Base-by-base conservation (phyloP, 1,140 invertebrate genomes). In the Caenorhabditis tropicalis region DNA sequence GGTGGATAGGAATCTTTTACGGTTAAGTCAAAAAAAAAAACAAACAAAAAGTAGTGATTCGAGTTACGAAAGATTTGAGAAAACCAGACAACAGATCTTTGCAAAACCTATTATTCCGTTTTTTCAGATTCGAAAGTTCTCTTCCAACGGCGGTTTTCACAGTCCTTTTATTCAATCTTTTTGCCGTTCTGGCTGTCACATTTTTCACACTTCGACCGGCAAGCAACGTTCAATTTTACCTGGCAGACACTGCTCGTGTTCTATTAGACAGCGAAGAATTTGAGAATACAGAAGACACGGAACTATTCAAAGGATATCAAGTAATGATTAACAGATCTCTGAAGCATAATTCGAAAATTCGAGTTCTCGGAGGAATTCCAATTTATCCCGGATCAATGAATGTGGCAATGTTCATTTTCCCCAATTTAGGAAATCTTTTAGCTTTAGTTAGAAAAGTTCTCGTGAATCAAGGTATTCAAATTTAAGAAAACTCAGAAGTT, bases 261-360 rank as follows among this genome's bases (percentile, higher is more conserved):
- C 21, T 74, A 24, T 36, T 74, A 36, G 65, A 74, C 9, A 74
- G 65, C n/a, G 36, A 74, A 39, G 65, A 74, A 46, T 43, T 74
- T n/a, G 65, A 74, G 24, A 24, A 24, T 1, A 36, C 36, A 7
- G 19, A 46, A 3, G 36, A 74, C 24, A 10, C 36, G 27, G 36
- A 74, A 7, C n/a, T 74, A 43, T 74, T 43, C 65, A 39, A 74
- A 31, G 36, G n/a, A 24, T 74, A 74, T 21, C 33, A 43, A 74
- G 36, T 74, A 0, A 74, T 74, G 65, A 27, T 74, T 10, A 43
- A 74, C 36, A n/a, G 65, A 46, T 74, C 65, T 74, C 65, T 74
- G 19, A 74, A 74, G n/a, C 36, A 43, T 24, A 43, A 39, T 43
- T 10, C 29, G 2, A 6, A 43, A 7, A 74, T 74, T 27, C 36